Conservation (phyloP, 2,888 invertebrate genomes). For the Nezara viridula region DNA sequence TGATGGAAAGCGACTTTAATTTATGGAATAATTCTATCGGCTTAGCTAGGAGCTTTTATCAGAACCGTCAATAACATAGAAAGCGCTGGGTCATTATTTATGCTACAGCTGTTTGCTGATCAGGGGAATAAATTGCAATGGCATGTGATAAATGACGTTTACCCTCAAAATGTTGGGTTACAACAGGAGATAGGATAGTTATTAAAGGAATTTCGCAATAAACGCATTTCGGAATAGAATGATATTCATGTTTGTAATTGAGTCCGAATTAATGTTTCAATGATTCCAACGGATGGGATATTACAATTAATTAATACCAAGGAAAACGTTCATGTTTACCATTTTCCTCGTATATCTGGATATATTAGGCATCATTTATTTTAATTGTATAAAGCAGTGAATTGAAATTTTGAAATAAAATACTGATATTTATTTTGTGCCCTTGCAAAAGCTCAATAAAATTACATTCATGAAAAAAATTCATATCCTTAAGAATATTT, state of each 20-base stretch:
- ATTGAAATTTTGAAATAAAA: too few relatives aligned
- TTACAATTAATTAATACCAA: too few relatives aligned
- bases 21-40: neutral
- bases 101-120: slow-evolving; percentile 32
- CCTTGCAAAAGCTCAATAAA: too few relatives aligned
- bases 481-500: too few relatives aligned
- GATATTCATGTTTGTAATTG: neutral
- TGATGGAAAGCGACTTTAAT: neutral
- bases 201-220: neutral
- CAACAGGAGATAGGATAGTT: neutral
- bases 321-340: too few relatives aligned
- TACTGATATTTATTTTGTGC: too few relatives aligned
- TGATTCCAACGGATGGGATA: too few relatives aligned
- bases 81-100: neutral
- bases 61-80: slow-evolving; percentile 30
- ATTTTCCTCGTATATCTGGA: too few relatives aligned
- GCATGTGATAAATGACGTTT: slow-evolving; percentile 22
- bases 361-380: too few relatives aligned
- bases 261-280: too few relatives aligned
- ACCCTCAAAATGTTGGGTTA: neutral
- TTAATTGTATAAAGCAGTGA: too few relatives aligned
- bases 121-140: slow-evolving; percentile 22
- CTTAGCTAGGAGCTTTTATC: slow-evolving; percentile 17
- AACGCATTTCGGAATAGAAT: neutral
- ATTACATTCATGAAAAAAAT: too few relatives aligned